Evolutionary conservation across 2,113 vertebrate genomes (phyloP).

Genomic region (Myrmophylax atrothorax): DNA sequence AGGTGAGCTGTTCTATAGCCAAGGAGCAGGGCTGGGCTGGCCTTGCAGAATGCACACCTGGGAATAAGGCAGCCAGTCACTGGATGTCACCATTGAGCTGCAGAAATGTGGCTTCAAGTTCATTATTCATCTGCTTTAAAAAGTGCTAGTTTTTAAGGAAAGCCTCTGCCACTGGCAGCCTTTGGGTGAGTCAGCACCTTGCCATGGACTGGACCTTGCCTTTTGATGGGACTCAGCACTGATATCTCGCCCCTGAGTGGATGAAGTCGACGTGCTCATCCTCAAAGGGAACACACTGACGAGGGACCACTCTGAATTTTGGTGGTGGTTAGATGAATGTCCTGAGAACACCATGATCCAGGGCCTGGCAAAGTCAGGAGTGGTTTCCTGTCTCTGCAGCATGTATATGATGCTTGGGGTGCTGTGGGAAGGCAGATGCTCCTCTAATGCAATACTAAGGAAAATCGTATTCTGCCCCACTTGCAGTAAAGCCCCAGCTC

Average conservation of each 20-base stretch:
- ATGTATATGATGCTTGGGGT: fast-evolving
- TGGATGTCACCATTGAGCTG: slow-evolving; percentile 84
- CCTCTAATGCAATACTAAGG: background rate
- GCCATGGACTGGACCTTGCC: background rate
- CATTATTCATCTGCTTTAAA: slow-evolving; percentile 5
- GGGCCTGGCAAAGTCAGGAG: background rate
- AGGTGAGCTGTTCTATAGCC: background rate
- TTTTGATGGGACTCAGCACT: background rate
- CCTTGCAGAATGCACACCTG: slow-evolving; percentile 42
- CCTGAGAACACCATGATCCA: background rate
- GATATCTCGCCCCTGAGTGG: background rate
- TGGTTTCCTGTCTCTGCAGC: background rate
- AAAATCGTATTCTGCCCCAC: fast-evolving
- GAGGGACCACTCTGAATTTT: too few species aligned
- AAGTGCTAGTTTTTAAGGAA: slow-evolving; percentile 3
- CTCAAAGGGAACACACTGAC: background rate
- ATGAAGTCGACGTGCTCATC: background rate
- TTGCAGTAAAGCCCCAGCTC: background rate
- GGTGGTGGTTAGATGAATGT: background rate
- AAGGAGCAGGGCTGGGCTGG: background rate
- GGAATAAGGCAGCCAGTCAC: slow-evolving; percentile 76
- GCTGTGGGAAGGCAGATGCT: background rate
- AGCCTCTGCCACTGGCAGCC: background rate
- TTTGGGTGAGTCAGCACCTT: background rate
- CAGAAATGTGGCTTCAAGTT: slow-evolving; percentile 27